Evolutionary conservation across 2,888 invertebrate genomes (phyloP).

Genomic region (Perizoma affinitatum): DNA sequence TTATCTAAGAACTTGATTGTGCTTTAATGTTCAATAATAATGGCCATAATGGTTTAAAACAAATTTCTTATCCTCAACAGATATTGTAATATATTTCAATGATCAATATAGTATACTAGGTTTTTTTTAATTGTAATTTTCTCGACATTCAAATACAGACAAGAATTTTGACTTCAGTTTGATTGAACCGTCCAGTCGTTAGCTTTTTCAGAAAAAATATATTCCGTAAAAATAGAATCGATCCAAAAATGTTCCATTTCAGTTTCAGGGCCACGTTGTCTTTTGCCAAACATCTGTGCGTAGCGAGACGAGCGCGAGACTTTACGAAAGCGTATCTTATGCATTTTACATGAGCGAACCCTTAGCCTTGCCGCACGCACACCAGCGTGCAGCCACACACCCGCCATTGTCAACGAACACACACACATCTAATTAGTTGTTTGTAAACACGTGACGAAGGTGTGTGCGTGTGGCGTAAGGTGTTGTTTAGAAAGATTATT

Average conservation of each 20-base stretch:
- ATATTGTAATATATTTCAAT: too few species aligned
- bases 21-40: too few species aligned
- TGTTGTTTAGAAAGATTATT: conserved; percentile 40
- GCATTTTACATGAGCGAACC: conserved; percentile 86
- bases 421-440: conserved; percentile 75
- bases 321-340: conserved; percentile 82
- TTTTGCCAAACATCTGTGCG: conserved; percentile 75
- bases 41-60: too few species aligned
- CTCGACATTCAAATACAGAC: too few species aligned
- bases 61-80: too few species aligned
- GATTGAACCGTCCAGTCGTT: too few species aligned
- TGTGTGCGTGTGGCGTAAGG: conserved; percentile 49
- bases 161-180: too few species aligned
- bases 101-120: too few species aligned
- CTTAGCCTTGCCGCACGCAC: conserved; percentile 45
- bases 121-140: too few species aligned
- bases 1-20: too few species aligned
- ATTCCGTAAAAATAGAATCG: conserved; percentile 22
- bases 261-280: conserved; percentile 67
- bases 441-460: conserved; percentile 67
- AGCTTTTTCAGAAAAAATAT: background rate
- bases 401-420: conserved; percentile 52
- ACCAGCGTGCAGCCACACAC: conserved; percentile 46
- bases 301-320: conserved; percentile 70
- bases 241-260: conserved; percentile 40